Evolutionary conservation across 2,113 vertebrate genomes (phyloP).

Genomic region (Megalops atlanticus): DNA sequence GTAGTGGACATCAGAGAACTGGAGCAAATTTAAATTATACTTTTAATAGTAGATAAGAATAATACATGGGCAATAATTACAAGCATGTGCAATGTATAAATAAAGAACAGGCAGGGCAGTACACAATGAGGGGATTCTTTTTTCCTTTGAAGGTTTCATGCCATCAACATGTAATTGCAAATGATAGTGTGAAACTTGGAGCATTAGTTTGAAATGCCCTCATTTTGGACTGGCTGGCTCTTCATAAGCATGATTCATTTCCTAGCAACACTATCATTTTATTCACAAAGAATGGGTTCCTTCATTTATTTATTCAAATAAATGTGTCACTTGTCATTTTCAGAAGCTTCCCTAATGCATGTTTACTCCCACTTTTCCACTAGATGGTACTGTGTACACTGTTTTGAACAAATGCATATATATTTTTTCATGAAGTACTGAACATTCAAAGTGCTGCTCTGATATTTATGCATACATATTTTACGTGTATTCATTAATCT

Average conservation of each 20-base stretch:
- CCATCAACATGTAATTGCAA: neutral
- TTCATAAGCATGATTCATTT: too few species aligned
- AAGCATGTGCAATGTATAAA: neutral
- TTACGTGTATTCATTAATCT: neutral
- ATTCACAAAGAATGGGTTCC: too few species aligned
- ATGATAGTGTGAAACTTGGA: neutral
- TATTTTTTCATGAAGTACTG: neutral
- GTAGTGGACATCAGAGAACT: too few species aligned
- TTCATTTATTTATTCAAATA: neutral
- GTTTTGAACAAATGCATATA: conserved; percentile 21
- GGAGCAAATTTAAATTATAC: too few species aligned
- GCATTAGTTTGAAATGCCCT: neutral
- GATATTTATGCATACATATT: neutral
- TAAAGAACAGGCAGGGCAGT: neutral
- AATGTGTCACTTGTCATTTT: neutral
- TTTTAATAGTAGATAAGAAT: too few species aligned
- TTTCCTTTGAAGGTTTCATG: neutral
- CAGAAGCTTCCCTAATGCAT: neutral
- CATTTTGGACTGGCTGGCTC: neutral
- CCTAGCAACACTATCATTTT: too few species aligned
- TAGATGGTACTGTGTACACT: conserved; percentile 70
- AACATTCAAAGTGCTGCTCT: neutral
- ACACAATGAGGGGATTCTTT: neutral
- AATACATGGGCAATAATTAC: too few species aligned
- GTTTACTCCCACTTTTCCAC: conserved; percentile 36